These are phyloP conservation scores for Cavia porcellus DNA, from an alignment of 2,113 vertebrate species.

Conservation along the genomic window DNA sequence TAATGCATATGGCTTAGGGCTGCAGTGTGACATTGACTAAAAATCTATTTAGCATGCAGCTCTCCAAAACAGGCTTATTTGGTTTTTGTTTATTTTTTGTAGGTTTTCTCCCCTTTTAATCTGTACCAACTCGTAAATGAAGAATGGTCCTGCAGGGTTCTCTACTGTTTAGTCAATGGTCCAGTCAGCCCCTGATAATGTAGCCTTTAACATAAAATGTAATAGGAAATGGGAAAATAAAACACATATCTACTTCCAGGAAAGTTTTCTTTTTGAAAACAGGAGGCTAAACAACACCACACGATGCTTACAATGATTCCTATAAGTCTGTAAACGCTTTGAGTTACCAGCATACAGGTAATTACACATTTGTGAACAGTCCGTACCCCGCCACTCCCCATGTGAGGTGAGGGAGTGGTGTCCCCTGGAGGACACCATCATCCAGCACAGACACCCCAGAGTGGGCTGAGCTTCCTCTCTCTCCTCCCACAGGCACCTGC, in stretches of 20 bases:
- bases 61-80: background rate
- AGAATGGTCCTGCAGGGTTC: background rate
- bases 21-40: background rate
- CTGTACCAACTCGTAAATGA: background rate
- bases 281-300: background rate
- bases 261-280: slow-evolving; percentile 7
- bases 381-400: fast-evolving
- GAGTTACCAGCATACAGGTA: background rate
- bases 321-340: background rate
- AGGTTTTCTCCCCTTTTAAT: background rate
- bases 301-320: background rate
- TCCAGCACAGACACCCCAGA: background rate
- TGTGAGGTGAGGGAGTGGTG: background rate
- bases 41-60: background rate
- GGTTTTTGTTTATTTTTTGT: background rate
- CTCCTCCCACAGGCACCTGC: background rate
- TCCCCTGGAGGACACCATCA: background rate
- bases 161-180: background rate
- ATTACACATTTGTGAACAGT: background rate
- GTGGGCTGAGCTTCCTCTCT: background rate
- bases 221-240: background rate
- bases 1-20: background rate
- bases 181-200: background rate
- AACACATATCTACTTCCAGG: background rate
- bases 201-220: background rate